Evolutionary conservation across 2,113 vertebrate species (phyloP).

Genomic region (Psittacula cyanocephala): DNA sequence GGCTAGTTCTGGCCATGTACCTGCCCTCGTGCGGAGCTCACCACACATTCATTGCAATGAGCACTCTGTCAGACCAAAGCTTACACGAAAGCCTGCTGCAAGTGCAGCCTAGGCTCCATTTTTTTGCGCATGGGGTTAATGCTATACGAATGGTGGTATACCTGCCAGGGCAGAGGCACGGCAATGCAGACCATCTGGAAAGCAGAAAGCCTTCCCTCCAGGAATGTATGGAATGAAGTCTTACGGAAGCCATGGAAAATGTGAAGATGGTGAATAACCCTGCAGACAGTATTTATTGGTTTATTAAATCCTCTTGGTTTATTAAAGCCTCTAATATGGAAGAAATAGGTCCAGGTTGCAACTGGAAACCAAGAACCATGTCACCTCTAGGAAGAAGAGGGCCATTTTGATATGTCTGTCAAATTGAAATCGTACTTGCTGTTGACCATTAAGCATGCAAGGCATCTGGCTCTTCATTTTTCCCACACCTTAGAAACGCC

Average conservation of each 20-base stretch:
- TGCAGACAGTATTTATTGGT: background rate
- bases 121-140: rapidly evolving
- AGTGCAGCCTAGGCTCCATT: background rate
- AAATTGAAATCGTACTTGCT: background rate
- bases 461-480: background rate
- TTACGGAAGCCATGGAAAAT: background rate
- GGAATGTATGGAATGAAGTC: background rate
- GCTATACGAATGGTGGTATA: background rate
- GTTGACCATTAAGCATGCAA: background rate
- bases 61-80: background rate
- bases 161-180: background rate
- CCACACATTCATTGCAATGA: background rate
- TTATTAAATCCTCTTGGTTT: background rate
- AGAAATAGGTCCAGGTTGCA: background rate
- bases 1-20: background rate
- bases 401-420: background rate
- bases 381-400: background rate
- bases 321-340: background rate
- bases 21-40: background rate
- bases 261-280: background rate
- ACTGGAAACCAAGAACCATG: background rate
- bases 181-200: background rate
- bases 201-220: background rate
- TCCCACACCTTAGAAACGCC: background rate
- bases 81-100: background rate